Conservation (phyloP, 2,797 vertebrate species). For the Coreius guichenoti region DNA sequence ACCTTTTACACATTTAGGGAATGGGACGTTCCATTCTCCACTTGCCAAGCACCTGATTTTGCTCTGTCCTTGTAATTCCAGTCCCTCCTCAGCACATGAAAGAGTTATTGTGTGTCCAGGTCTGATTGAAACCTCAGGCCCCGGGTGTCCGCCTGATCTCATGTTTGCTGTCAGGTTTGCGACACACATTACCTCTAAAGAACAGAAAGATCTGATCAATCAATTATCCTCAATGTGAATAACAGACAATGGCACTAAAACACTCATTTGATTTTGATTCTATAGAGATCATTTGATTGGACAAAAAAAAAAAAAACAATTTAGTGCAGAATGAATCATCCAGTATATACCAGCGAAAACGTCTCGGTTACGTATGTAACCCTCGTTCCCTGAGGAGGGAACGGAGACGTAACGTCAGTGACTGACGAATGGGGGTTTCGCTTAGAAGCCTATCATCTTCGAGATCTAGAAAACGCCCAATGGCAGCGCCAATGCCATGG, state of each 20-base stretch:
- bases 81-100: neutral
- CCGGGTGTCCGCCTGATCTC: neutral
- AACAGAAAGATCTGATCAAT: neutral
- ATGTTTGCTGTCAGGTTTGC: neutral
- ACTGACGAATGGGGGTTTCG: no score
- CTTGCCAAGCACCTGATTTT: constrained; percentile 54
- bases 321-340: no score
- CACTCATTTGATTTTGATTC: no score
- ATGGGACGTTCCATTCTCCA: constrained; percentile 60
- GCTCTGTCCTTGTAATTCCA: accelerated
- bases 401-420: no score
- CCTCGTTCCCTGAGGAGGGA: no score
- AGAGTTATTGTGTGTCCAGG: neutral
- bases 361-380: no score
- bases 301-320: no score
- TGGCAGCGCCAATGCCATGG: no score
- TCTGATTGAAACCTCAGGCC: neutral
- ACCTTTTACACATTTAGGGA: neutral
- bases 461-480: no score
- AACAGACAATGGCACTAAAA: constrained; percentile 63
- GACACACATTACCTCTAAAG: neutral
- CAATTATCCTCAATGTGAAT: constrained; percentile 59
- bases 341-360: no score
- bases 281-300: no score
- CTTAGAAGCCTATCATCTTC: no score